phyloP scores from a whole-genome alignment of 2,888 invertebrate species.

The Melinopterus prodromus region DNA sequence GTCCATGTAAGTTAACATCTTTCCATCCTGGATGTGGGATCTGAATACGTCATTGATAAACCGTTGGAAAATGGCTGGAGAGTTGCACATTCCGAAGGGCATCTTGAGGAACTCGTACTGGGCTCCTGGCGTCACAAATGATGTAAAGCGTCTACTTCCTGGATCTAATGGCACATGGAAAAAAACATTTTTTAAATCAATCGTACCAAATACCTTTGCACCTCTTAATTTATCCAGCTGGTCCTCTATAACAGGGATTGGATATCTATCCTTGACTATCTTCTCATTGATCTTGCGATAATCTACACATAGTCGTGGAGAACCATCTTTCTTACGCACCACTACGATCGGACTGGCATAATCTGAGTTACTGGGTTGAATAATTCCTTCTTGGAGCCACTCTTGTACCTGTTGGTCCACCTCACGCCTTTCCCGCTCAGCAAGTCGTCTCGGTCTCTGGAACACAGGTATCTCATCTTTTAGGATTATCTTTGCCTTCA shows the following conservation, averaged over 20 bases:
- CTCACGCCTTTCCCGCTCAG: too few species aligned
- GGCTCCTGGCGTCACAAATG: too few species aligned
- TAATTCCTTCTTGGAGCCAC: conserved; percentile 39
- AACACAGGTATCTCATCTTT: conserved; percentile 6
- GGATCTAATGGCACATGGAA: too few species aligned
- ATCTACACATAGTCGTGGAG: conserved; percentile 42
- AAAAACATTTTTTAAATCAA: too few species aligned
- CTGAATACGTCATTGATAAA: too few species aligned
- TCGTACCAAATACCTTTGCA: not conserved
- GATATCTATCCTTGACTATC: conserved; percentile 42
- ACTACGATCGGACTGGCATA: conserved; percentile 44
- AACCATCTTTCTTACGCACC: conserved; percentile 44
- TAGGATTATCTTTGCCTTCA: not conserved
- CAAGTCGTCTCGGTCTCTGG: not conserved
- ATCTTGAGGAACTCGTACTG: conserved; percentile 47
- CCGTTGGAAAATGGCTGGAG: conserved; percentile 9
- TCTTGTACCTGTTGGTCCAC: too few species aligned
- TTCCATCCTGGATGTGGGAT: too few species aligned
- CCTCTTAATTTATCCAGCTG: conserved; percentile 24
- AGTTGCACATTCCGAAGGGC: conserved; percentile 56
- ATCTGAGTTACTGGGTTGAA: conserved; percentile 44
- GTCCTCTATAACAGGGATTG: conserved; percentile 37
- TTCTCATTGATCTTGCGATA: conserved; percentile 43
- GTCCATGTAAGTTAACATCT: too few species aligned
- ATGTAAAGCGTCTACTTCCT: too few species aligned